These are phyloP conservation scores for Drosophila mimetica DNA, from an alignment of 2,888 invertebrate genomes.

Conservation along the genomic window DNA sequence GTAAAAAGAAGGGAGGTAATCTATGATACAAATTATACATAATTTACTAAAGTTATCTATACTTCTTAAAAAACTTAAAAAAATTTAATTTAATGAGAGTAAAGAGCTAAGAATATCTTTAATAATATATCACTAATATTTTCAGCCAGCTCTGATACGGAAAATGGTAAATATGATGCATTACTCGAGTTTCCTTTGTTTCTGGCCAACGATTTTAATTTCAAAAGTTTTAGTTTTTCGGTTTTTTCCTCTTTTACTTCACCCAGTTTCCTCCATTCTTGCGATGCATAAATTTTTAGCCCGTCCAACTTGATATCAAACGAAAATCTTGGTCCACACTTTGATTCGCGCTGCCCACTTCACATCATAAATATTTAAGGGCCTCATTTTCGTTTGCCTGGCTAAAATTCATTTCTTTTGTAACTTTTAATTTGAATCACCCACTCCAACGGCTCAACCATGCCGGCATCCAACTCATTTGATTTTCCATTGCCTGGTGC, in stretches of 20 bases:
- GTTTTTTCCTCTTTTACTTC: constrained; percentile 14
- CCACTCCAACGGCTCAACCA: neutral
- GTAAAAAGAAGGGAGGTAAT: constrained; percentile 43
- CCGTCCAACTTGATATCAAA: constrained; percentile 76
- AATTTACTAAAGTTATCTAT: too few relatives aligned
- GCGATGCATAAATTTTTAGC: constrained; percentile 66
- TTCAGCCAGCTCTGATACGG: constrained; percentile 83
- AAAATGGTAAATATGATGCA: constrained; percentile 81
- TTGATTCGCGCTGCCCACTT: constrained; percentile 53
- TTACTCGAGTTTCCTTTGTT: constrained; percentile 48
- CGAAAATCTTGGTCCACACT: constrained; percentile 59
- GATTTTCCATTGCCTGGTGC: constrained; percentile 56
- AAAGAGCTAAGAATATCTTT: neutral
- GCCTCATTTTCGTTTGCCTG: constrained; percentile 65
- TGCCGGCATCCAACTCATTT: constrained; percentile 57
- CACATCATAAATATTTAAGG: constrained; percentile 82
- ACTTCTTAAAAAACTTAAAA: too few relatives aligned
- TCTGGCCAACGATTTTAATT: constrained; percentile 58
- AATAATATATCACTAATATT: constrained; percentile 9
- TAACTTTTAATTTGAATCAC: constrained; percentile 77
- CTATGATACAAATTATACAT: too few relatives aligned
- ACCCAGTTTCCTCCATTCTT: constrained; percentile 9
- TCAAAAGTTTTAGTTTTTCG: constrained; percentile 58
- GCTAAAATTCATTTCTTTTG: constrained; percentile 75
- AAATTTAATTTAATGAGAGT: too few relatives aligned